A percentile compares a stretch with the other conserved stretches of the same genome.
phyloP scores from a whole-genome alignment of 1,140 invertebrate species.

The Ridgeia piscesae region DNA sequence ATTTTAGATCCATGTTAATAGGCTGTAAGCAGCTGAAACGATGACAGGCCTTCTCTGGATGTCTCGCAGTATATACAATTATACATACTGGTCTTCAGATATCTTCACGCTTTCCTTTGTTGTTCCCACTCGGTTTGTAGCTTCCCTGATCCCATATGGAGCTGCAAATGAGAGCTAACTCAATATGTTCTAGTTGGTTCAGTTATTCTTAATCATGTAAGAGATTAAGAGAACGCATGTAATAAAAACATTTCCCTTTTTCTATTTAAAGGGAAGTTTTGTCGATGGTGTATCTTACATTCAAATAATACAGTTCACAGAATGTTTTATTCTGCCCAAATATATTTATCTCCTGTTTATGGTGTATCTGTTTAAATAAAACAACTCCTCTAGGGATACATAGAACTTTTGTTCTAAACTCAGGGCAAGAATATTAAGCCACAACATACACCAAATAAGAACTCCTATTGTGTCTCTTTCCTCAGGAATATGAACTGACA shows the following conservation, averaged over 20 bases:
- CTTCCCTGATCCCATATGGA: constrained; percentile 92
- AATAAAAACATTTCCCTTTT: neutral
- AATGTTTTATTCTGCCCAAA: neutral
- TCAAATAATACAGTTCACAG: neutral
- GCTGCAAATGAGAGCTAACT: constrained; percentile 63
- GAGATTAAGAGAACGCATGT: neutral
- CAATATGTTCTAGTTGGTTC: neutral
- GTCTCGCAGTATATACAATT: constrained; percentile 29
- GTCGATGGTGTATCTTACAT: neutral
- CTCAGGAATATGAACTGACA: too few species aligned
- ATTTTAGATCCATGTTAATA: too few species aligned
- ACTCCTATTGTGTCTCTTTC: too few species aligned
- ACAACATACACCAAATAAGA: neutral
- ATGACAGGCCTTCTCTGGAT: too few species aligned
- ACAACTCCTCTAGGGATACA: too few species aligned
- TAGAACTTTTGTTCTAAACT: neutral
- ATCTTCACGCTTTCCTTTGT: constrained; percentile 40
- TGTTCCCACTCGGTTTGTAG: constrained; percentile 79
- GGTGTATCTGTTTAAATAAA: too few species aligned
- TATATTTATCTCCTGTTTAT: too few species aligned
- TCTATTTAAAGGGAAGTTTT: neutral
- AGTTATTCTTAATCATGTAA: neutral
- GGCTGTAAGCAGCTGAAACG: too few species aligned
- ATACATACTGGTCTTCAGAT: constrained; percentile 60
- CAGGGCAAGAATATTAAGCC: neutral